phyloP scores from a whole-genome alignment of 2,113 vertebrate species.

The Ctenomys sociabilis region DNA sequence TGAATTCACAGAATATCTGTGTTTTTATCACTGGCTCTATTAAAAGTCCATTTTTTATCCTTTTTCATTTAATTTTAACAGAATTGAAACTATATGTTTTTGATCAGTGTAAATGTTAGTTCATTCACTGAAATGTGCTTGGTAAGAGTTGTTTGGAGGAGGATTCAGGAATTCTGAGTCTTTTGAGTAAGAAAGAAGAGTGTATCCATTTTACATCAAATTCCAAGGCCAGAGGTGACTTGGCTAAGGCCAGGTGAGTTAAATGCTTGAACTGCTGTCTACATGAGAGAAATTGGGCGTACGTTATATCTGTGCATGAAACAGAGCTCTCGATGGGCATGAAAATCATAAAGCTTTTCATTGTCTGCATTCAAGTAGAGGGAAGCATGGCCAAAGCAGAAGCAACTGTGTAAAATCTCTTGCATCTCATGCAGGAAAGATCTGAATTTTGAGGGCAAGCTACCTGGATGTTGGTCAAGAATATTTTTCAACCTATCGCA shows the following conservation, averaged over 20 bases:
- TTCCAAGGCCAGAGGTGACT: background rate
- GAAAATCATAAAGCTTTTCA: background rate
- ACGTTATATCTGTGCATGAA: background rate
- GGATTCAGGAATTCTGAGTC: slow-evolving; percentile 15
- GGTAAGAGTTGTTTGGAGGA: slow-evolving; percentile 14
- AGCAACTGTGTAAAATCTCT: background rate
- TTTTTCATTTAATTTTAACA: slow-evolving; percentile 53
- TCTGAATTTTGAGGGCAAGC: background rate
- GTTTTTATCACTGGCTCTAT: slow-evolving; percentile 35
- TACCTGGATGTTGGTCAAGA: background rate
- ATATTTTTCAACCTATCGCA: background rate
- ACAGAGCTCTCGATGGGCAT: background rate
- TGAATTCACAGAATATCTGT: background rate
- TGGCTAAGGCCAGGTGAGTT: background rate
- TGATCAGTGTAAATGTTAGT: background rate
- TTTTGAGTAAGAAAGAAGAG: background rate
- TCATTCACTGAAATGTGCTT: slow-evolving; percentile 9
- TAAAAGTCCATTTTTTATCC: slow-evolving; percentile 33
- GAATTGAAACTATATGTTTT: slow-evolving; percentile 43
- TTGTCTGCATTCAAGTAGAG: background rate
- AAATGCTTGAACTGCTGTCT: background rate
- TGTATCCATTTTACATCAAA: background rate
- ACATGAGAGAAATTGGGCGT: background rate
- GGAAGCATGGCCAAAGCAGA: background rate
- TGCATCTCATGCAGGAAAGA: background rate